A percentile compares a stretch with the other conserved stretches of the same genome.
These are phyloP conservation scores for Lagocephalus sceleratus DNA, from an alignment of 2,797 vertebrate species.

Conservation along the genomic window DNA sequence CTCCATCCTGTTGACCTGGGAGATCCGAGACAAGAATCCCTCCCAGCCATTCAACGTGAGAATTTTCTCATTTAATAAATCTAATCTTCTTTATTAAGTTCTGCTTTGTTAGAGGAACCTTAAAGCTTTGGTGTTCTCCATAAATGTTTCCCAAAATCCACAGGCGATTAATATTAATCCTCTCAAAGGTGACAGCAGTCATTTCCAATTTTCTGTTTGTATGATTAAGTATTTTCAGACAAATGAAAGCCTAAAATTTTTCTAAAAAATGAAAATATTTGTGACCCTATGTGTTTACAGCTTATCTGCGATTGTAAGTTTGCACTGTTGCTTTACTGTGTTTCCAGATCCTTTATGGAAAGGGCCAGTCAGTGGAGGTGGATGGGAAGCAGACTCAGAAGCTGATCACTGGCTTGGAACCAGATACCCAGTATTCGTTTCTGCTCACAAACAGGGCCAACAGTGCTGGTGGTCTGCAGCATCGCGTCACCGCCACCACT, in stretches of 20 bases:
- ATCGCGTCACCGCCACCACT: conserved; percentile 89
- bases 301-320: not conserved
- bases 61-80: conserved; percentile 14
- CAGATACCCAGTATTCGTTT: conserved; percentile 94
- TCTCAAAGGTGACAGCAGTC: too few species aligned
- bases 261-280: not conserved
- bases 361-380: conserved; percentile 91
- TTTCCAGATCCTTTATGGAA: conserved; percentile 91
- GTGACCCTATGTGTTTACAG: not conserved
- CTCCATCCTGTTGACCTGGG: conserved; percentile 94
- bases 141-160: too few species aligned
- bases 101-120: too few species aligned
- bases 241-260: not conserved
- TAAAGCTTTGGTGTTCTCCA: too few species aligned
- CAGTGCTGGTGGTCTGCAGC: conserved; percentile 92
- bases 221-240: too few species aligned
- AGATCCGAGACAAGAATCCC: conserved; percentile 94
- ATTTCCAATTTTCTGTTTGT: too few species aligned
- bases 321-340: not conserved
- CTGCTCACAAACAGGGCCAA: conserved; percentile 94
- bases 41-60: conserved; percentile 93
- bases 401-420: conserved; percentile 88
- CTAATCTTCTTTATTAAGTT: not conserved
- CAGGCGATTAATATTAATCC: too few species aligned
- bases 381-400: conserved; percentile 93